A percentile compares a stretch with the other conserved stretches of the same genome.
phyloP scores from a whole-genome alignment of 2,797 vertebrate genomes.

The Paramormyrops hopkinsi region DNA sequence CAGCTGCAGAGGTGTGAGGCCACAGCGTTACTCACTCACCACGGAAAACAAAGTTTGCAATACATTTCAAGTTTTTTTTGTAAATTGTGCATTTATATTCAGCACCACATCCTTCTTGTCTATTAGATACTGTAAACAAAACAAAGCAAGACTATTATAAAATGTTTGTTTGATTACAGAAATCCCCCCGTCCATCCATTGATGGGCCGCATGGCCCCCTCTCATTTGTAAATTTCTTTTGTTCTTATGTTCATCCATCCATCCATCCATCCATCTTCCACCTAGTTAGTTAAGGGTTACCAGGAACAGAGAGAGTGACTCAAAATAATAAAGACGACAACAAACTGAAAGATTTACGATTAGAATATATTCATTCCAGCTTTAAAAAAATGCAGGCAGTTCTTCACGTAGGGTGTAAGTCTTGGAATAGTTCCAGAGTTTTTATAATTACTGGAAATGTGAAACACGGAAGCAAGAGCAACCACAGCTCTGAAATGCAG shows the following conservation, averaged over 20 bases:
- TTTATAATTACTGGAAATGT: not conserved
- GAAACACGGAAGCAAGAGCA: not conserved
- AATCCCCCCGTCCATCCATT: not conserved
- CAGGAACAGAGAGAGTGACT: not conserved
- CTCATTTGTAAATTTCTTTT: too few species aligned
- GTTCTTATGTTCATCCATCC: not conserved
- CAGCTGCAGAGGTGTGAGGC: slow-evolving; percentile 1
- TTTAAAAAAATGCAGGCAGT: not conserved
- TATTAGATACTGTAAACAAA: not conserved
- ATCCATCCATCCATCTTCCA: not conserved
- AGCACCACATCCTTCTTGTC: not conserved
- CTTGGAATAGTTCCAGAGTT: not conserved
- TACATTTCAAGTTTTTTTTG: not conserved
- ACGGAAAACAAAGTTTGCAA: not conserved
- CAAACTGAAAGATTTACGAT: not conserved
- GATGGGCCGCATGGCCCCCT: too few species aligned
- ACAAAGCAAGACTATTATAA: not conserved
- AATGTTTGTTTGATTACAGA: not conserved
- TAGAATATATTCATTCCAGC: not conserved
- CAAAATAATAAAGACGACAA: not conserved
- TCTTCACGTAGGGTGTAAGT: not conserved
- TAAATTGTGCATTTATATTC: not conserved
- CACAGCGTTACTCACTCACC: not conserved
- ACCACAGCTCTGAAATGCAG: not conserved
- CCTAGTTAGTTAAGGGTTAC: not conserved